These are phyloP conservation scores for Hydrozoanthus gracilis DNA, from an alignment of 92 coral and sea anemone genomes.

Conservation along the genomic window DNA sequence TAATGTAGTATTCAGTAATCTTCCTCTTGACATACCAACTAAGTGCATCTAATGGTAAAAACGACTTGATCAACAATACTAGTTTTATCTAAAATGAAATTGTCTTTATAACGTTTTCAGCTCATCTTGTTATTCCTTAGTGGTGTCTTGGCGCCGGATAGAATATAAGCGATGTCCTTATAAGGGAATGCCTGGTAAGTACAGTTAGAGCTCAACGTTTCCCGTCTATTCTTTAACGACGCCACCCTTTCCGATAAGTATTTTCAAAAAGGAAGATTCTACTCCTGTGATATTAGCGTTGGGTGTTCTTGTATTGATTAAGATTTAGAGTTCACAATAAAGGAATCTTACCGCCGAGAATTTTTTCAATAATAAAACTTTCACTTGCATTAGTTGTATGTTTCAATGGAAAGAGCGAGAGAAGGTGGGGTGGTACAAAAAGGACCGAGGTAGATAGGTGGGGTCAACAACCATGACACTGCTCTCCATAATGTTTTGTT, in stretches of 20 bases:
- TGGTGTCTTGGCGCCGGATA: no score
- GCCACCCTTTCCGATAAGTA: slow-evolving; percentile 34
- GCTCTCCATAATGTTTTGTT: no score
- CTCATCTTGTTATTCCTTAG: background rate
- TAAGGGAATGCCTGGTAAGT: background rate
- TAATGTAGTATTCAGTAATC: no score
- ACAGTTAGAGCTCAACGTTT: background rate
- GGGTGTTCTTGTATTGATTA: background rate
- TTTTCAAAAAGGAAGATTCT: slow-evolving; percentile 2
- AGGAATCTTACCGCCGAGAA: background rate
- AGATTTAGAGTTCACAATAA: background rate
- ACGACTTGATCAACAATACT: no score
- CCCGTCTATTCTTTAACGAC: slow-evolving; percentile 18
- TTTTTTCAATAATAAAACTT: background rate
- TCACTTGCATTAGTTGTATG: background rate
- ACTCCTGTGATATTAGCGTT: slow-evolving; percentile 22
- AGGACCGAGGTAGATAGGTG: no score
- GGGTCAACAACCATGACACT: no score
- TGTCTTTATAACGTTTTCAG: background rate
- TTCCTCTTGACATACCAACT: no score
- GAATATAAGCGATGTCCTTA: background rate
- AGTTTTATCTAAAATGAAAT: background rate
- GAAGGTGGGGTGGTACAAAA: no score
- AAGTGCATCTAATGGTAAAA: no score
- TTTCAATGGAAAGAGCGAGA: background rate